Percentiles rank a stretch among this genome's conserved stretches.
Evolutionary conservation across 2,888 invertebrate species (phyloP).

Genomic region (Scaeva pyrastri): DNA sequence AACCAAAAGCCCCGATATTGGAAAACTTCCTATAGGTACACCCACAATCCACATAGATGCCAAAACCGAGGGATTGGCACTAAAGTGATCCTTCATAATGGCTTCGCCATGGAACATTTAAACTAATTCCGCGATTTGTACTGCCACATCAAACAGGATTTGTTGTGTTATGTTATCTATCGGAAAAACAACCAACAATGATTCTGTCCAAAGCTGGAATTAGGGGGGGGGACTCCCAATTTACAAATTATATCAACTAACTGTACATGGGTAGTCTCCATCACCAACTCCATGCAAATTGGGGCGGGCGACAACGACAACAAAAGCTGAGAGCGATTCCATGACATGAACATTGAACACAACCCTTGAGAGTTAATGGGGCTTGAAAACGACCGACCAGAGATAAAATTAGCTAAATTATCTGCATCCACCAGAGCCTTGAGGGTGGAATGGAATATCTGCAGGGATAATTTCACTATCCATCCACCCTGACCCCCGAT

Average conservation of each 20-base stretch:
- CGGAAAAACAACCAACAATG: constrained; percentile 20
- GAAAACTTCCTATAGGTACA: no score
- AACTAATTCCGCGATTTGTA: constrained; percentile 62
- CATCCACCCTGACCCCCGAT: not conserved
- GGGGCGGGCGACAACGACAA: not conserved
- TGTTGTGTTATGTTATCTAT: constrained; percentile 27
- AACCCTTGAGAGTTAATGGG: constrained; percentile 67
- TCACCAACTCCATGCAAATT: constrained; percentile 18
- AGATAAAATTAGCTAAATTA: constrained; percentile 71
- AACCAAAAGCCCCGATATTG: constrained; percentile 3
- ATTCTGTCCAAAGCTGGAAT: not conserved
- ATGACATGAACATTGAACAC: constrained; percentile 33
- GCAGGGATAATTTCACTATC: constrained; percentile 24
- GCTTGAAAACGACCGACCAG: constrained; percentile 59
- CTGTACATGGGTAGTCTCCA: not conserved
- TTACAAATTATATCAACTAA: constrained; percentile 10
- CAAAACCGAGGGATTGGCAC: constrained; percentile 17
- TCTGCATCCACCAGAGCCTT: constrained; percentile 36
- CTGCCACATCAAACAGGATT: constrained; percentile 47
- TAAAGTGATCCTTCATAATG: constrained; percentile 71
- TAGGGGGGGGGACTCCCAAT: no score
- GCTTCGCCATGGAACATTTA: constrained; percentile 24
- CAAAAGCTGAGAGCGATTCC: not conserved
- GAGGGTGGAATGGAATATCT: not conserved
- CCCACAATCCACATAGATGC: no score